phyloP scores from a whole-genome alignment of 2,888 invertebrate genomes.

The Eupithecia vulgata region DNA sequence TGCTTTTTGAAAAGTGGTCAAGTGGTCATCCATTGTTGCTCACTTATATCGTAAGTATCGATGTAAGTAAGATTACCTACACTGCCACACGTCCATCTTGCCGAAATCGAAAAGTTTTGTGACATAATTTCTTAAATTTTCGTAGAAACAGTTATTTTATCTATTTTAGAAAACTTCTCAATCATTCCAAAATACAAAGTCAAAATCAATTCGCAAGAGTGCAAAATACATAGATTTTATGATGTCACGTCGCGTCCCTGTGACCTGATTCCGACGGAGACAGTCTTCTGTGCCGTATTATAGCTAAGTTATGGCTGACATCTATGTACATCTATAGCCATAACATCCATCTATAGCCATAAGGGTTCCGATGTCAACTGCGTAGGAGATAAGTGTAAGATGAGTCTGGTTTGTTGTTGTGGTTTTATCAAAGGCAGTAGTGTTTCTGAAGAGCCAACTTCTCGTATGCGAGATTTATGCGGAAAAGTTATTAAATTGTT shows the following conservation, averaged over 20 bases:
- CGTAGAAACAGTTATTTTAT: too few species aligned
- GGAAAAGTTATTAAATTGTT: neutral
- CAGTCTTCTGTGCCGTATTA: slow-evolving; percentile 3
- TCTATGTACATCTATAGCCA: slow-evolving; percentile 42
- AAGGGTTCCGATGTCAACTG: slow-evolving; percentile 31
- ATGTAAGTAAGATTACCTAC: too few species aligned
- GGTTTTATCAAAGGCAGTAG: slow-evolving; percentile 8
- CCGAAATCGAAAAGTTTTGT: too few species aligned
- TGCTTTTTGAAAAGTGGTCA: too few species aligned
- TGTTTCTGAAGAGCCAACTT: neutral
- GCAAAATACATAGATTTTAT: neutral
- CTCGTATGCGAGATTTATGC: neutral
- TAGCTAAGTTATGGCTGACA: slow-evolving; percentile 2
- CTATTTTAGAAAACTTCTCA: too few species aligned
- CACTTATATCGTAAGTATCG: too few species aligned
- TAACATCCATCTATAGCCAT: slow-evolving; percentile 45
- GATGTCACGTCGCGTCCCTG: neutral
- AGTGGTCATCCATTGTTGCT: too few species aligned
- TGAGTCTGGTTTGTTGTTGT: neutral
- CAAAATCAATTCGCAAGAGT: neutral
- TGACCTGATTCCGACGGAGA: slow-evolving; percentile 6
- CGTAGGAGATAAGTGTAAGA: slow-evolving; percentile 5
- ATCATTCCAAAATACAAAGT: neutral
- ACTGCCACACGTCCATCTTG: too few species aligned
- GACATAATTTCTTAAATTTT: too few species aligned